phyloP scores from a whole-genome alignment of 2,888 invertebrate species.

The Apomyelois bistriatella region DNA sequence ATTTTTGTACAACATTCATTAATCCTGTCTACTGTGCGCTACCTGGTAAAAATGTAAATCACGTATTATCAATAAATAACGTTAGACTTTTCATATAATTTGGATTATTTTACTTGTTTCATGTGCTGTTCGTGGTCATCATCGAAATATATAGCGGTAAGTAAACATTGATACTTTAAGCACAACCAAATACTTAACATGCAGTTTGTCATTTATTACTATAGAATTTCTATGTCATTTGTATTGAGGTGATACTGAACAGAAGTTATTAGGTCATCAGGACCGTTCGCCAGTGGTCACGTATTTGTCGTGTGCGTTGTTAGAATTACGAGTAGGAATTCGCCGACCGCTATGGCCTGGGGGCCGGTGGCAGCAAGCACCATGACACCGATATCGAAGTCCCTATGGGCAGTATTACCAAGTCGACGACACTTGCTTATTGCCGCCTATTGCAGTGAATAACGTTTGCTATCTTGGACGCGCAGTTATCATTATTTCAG shows the following conservation, averaged over 20 bases:
- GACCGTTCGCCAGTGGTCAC: conserved; percentile 67
- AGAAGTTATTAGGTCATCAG: conserved; percentile 67
- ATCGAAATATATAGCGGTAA: conserved; percentile 56
- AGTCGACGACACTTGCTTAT: conserved; percentile 45
- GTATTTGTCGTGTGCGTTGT: conserved; percentile 62
- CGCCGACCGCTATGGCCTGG: conserved; percentile 75
- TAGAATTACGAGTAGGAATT: conserved; percentile 78
- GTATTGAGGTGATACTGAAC: conserved; percentile 47
- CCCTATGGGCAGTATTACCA: conserved; percentile 55
- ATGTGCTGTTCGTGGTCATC: conserved; percentile 55
- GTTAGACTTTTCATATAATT: not conserved
- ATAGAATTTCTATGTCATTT: conserved; percentile 33
- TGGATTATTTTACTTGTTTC: conserved; percentile 51
- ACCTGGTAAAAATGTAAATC: conserved; percentile 5
- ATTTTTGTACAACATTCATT: not conserved
- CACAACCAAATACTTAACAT: not conserved
- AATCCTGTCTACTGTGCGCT: not conserved
- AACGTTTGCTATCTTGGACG: conserved; percentile 58
- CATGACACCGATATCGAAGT: conserved; percentile 67
- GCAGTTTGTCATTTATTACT: not conserved
- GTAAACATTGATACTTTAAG: conserved; percentile 28
- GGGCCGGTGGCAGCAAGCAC: conserved; percentile 46
- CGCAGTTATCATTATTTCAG: conserved; percentile 64
- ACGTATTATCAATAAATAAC: not conserved
- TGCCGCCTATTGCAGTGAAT: conserved; percentile 55